A percentile compares a stretch with the other conserved stretches of the same genome.
phyloP scores from a whole-genome alignment of 2,113 vertebrate species.

The Syngnathoides biaculeatus region DNA sequence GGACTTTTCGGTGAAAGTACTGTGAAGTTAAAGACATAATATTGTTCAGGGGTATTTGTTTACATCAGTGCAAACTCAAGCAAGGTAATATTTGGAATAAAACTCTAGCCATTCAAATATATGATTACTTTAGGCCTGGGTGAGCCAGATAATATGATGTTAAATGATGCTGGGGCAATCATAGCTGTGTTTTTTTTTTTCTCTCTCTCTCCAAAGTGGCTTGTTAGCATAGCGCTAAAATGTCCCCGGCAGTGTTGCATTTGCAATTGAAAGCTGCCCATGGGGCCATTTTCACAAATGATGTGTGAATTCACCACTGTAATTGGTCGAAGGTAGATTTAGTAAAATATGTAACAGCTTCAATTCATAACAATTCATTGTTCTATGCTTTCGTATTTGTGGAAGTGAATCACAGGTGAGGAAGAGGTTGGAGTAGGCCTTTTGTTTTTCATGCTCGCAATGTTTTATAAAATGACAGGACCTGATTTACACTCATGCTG shows the following conservation, averaged over 20 bases:
- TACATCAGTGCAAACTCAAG: too few relatives aligned
- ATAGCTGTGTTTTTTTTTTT: too few relatives aligned
- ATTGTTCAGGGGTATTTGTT: too few relatives aligned
- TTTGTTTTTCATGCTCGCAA: conserved; percentile 48
- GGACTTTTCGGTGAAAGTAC: too few relatives aligned
- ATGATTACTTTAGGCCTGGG: too few relatives aligned
- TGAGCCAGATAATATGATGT: too few relatives aligned
- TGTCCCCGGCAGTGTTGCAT: background rate
- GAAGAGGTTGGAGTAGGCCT: conserved; percentile 13
- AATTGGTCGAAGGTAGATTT: background rate
- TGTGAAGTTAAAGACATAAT: too few relatives aligned
- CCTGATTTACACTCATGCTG: conserved; percentile 49
- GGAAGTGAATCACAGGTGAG: conserved; percentile 15
- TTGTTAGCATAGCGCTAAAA: too few relatives aligned
- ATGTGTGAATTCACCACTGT: background rate
- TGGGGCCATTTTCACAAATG: background rate
- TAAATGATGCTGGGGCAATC: too few relatives aligned
- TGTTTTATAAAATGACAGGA: conserved; percentile 20
- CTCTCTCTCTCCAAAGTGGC: background rate
- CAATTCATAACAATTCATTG: background rate
- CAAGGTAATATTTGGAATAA: too few relatives aligned
- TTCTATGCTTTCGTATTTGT: conserved; percentile 12
- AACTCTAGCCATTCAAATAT: too few relatives aligned
- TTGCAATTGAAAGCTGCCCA: background rate
- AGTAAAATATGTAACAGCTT: background rate